Evolutionary conservation across 2,113 vertebrate genomes (phyloP).

Genomic region (Anhinga rufa): DNA sequence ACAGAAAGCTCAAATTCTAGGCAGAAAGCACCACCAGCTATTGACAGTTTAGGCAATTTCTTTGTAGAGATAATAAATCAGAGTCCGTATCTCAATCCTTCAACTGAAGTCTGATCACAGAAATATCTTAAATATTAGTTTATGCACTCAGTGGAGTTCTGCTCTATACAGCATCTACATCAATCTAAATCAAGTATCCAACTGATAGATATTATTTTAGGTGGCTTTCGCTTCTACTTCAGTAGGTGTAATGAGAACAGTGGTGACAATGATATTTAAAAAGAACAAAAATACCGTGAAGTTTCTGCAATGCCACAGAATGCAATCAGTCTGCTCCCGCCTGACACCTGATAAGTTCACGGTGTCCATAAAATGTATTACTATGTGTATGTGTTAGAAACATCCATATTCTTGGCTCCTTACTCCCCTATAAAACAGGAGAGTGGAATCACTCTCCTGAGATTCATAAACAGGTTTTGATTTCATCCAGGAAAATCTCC

Average conservation of each 20-base stretch:
- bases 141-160: background rate
- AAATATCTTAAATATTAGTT: background rate
- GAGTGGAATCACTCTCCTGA: background rate
- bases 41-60: background rate
- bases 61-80: background rate
- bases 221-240: background rate
- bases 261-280: background rate
- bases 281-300: background rate
- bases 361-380: background rate
- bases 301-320: background rate
- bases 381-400: background rate
- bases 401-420: conserved; percentile 11
- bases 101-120: background rate
- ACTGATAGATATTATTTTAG: background rate
- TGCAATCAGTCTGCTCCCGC: background rate
- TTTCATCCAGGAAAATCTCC: conserved; percentile 14
- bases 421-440: background rate
- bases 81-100: background rate
- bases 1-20: background rate
- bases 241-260: background rate
- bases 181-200: background rate
- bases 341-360: background rate
- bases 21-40: background rate
- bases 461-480: conserved; percentile 1
- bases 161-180: background rate